Percentiles rank a stretch among this genome's conserved stretches.
These are phyloP conservation scores for Bathynomus jamesi DNA, from an alignment of 1,140 invertebrate species.

Conservation along the genomic window DNA sequence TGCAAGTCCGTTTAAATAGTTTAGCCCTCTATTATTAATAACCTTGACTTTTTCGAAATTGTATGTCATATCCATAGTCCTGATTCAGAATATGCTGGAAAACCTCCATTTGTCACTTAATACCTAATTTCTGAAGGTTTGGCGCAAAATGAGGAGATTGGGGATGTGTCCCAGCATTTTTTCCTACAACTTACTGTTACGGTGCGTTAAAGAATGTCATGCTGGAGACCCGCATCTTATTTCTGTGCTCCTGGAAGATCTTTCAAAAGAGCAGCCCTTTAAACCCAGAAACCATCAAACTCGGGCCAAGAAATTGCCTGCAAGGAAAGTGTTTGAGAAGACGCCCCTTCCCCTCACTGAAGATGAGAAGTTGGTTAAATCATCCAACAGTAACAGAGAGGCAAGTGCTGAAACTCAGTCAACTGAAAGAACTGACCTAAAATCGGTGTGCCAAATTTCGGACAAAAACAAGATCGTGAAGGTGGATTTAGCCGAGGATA, in stretches of 20 bases:
- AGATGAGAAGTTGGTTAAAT: not conserved
- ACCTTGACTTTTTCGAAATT: no score
- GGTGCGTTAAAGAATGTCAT: conserved; percentile 66
- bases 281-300: not conserved
- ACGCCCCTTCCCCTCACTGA: conserved; percentile 1
- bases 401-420: not conserved
- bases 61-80: no score
- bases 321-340: conserved; percentile 1
- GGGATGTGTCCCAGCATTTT: conserved; percentile 59
- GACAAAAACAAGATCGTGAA: not conserved
- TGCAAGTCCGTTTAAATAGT: no score
- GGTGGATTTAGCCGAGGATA: not conserved
- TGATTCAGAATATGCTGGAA: no score
- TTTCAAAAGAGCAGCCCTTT: not conserved
- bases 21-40: no score
- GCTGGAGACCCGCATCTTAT: conserved; percentile 55
- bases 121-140: conserved; percentile 57
- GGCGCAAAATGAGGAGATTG: conserved; percentile 64
- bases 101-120: no score
- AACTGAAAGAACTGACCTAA: not conserved
- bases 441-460: not conserved
- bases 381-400: not conserved
- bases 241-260: conserved; percentile 12
- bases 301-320: not conserved
- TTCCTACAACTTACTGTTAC: conserved; percentile 72